Conservation (phyloP, 2,888 invertebrate species). For the Platycheirus albimanus region DNA sequence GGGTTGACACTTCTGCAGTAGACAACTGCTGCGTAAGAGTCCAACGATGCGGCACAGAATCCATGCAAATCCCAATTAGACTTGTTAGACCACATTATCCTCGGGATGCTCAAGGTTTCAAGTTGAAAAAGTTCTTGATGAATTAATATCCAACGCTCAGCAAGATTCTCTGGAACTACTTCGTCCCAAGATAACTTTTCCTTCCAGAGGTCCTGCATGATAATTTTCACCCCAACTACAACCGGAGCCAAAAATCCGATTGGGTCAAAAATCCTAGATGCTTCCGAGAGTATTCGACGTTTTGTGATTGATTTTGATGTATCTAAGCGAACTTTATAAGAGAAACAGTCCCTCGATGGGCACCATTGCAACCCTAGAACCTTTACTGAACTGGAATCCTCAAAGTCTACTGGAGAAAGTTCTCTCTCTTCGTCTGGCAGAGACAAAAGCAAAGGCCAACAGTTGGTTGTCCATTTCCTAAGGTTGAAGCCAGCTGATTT, state of each 20-base stretch:
- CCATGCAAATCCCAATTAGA: slow-evolving; percentile 26
- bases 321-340: slow-evolving; percentile 38
- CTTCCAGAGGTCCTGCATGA: slow-evolving; percentile 31
- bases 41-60: slow-evolving; percentile 42
- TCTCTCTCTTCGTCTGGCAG: slow-evolving; percentile 15
- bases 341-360: slow-evolving; percentile 40
- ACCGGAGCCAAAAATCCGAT: slow-evolving; percentile 16
- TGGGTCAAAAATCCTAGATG: slow-evolving; percentile 15
- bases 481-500: slow-evolving; percentile 21
- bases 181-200: slow-evolving; percentile 20
- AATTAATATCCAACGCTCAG: slow-evolving; percentile 14
- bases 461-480: slow-evolving; percentile 32
- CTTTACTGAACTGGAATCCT: slow-evolving; percentile 30
- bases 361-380: slow-evolving; percentile 65
- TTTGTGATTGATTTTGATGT: slow-evolving; percentile 8
- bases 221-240: slow-evolving; percentile 21
- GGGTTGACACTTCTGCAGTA: slow-evolving; percentile 19
- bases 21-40: slow-evolving; percentile 27
- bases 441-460: slow-evolving; percentile 20
- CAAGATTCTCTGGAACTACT: slow-evolving; percentile 5
- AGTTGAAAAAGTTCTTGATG: slow-evolving; percentile 4
- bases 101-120: slow-evolving; percentile 13
- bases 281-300: slow-evolving; percentile 24
- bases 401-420: slow-evolving; percentile 1
- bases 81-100: slow-evolving; percentile 8